These are phyloP conservation scores for Drosophila pectinifera DNA, from an alignment of 1,140 invertebrate genomes.

Conservation along the genomic window DNA sequence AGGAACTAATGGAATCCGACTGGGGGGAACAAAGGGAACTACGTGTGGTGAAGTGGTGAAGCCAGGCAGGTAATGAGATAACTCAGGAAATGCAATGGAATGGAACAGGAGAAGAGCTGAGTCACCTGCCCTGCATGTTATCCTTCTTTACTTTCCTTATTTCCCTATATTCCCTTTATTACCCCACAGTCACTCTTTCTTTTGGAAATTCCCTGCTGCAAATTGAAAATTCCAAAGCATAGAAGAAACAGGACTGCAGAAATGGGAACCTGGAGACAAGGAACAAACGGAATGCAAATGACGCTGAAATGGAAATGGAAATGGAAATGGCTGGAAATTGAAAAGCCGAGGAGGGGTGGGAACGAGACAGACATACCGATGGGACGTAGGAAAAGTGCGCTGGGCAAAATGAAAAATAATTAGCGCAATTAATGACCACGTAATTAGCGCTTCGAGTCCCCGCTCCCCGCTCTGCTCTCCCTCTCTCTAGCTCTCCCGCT, in stretches of 20 bases:
- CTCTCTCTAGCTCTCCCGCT: neutral
- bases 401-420: conserved; percentile 80
- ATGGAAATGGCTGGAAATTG: conserved; percentile 73
- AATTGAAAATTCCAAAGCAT: conserved; percentile 47
- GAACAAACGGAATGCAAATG: conserved; percentile 68
- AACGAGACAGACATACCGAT: neutral
- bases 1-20: conserved; percentile 11
- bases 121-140: conserved; percentile 23
- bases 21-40: neutral
- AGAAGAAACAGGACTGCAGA: conserved; percentile 22
- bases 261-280: conserved; percentile 23
- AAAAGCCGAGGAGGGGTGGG: conserved; percentile 8
- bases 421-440: conserved; percentile 84
- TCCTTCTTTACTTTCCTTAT: neutral
- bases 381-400: conserved; percentile 10
- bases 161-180: neutral
- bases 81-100: conserved; percentile 40
- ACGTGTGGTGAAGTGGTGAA: conserved; percentile 13
- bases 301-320: conserved; percentile 73
- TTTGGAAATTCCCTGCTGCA: conserved; percentile 29
- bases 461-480: conserved; percentile 1
- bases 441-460: conserved; percentile 81
- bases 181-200: conserved; percentile 1
- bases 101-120: conserved; percentile 18
- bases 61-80: conserved; percentile 21